Evolutionary conservation across 2,113 vertebrate species (phyloP).

Genomic region (Pogonocichla stellata): DNA sequence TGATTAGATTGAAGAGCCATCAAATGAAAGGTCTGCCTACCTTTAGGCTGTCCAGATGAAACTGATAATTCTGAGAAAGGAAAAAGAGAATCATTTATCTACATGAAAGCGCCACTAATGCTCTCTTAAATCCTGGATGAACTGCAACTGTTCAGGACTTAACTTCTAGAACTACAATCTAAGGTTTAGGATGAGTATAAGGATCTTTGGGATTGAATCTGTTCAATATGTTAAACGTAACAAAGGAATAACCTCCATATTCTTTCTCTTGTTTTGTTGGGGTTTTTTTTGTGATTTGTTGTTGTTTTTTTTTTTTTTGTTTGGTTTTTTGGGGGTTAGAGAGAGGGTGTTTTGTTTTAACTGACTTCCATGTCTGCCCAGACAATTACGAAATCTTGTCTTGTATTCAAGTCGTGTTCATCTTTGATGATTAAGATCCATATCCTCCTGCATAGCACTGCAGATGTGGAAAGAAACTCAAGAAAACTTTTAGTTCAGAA

Average conservation of each 20-base stretch:
- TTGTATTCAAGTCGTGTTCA: not conserved
- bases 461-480: not conserved
- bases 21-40: not conserved
- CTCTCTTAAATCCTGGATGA: not conserved
- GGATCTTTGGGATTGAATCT: not conserved
- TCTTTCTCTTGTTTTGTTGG: not conserved
- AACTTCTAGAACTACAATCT: not conserved
- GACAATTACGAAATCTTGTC: not conserved
- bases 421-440: not conserved
- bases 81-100: not conserved
- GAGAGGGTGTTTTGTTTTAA: not conserved
- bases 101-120: not conserved
- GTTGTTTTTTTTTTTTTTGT: too few relatives aligned
- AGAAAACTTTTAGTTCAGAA: not conserved
- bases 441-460: not conserved
- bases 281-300: not conserved
- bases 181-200: not conserved
- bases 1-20: not conserved
- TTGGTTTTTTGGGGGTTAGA: not conserved
- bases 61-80: not conserved
- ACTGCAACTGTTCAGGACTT: not conserved
- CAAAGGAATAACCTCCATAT: not conserved
- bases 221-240: not conserved
- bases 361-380: not conserved
- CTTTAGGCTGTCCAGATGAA: not conserved